Evolutionary conservation across 2,797 vertebrate genomes (phyloP).

Genomic region (Chaunax sp.): DNA sequence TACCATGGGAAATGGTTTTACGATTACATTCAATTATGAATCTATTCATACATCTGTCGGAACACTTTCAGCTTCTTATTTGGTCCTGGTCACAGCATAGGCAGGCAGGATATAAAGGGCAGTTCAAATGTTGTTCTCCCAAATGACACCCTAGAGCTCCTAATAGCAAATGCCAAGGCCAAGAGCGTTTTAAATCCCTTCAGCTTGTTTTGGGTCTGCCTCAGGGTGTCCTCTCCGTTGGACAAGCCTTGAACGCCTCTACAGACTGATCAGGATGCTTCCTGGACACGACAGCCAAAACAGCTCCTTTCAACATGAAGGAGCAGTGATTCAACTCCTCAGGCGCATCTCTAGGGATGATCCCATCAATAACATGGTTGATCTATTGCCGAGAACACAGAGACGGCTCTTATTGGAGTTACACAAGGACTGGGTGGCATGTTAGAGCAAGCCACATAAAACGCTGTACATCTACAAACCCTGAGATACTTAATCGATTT

Average conservation of each 20-base stretch:
- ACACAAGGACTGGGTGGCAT: neutral
- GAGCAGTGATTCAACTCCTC: neutral
- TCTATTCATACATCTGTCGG: constrained; percentile 10
- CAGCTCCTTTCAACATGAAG: constrained; percentile 6
- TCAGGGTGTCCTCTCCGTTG: neutral
- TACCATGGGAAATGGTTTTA: constrained; percentile 25
- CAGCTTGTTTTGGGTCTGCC: constrained; percentile 7
- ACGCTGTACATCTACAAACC: no score
- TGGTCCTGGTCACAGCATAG: neutral
- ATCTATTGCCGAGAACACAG: neutral
- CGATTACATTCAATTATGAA: constrained; percentile 29
- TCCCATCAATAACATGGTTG: neutral
- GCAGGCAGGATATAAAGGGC: neutral
- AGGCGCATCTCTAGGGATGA: neutral
- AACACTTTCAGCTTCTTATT: constrained; percentile 7
- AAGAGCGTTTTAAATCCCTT: constrained; percentile 25
- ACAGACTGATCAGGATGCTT: constrained; percentile 7
- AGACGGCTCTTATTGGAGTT: neutral
- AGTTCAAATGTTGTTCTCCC: constrained; percentile 1
- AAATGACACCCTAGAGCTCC: neutral
- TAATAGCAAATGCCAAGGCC: constrained; percentile 17
- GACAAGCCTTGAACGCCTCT: constrained; percentile 22
- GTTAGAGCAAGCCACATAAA: neutral
- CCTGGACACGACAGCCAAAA: neutral
- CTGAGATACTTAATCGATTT: no score